Evolutionary conservation across 2,113 vertebrate genomes (phyloP), one percentile per base, ranked within the genome.

Genomic region (Zootoca vivipara): DNA sequence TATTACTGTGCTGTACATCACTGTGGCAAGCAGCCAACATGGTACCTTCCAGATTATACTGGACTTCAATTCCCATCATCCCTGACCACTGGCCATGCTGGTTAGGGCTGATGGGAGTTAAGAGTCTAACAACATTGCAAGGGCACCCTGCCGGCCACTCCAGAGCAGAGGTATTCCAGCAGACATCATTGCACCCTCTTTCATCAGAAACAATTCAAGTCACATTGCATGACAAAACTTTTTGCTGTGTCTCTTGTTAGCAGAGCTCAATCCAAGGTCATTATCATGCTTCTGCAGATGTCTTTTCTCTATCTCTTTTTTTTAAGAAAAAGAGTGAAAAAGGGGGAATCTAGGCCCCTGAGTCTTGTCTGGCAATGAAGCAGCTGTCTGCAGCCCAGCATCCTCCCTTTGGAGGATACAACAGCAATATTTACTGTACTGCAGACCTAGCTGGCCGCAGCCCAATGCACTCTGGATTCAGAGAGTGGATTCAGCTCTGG

Each of bases 401-500:
- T 92, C 81, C 92, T 91, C 93, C 91, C 94, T 89, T 90, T 75
- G 93, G 93, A 95, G 93, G 92, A 94, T 93, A 93, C 93, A 93
- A 93, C 94, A 95, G 95, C 92, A 94, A 92, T 93, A 94, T 94
- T 95, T 94, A 95, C 94, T 94, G 91, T 94, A 89, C 92, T 94
- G 95, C 95, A 95, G 94, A 94, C 93, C 56, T 92, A 46, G 93
- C 94, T 94, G 94, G 94, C 93, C 93, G 91, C 94, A 94, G 92
- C 94, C 94, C 93, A 94, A 93, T 90, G 90, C 91, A 93, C 94
- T 88, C 81, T 83, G 87, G 87, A 88, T 69, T 88, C 93, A 92
- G 92, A 93, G 92, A 92, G 93, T 85, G 87, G 94, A 92, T 93
- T 93, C 94, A 93, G 93, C 94, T 93, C 93, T 92, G 92, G 95